Evolutionary conservation across 2,113 vertebrate species (phyloP).

Genomic region (Calidris pugnax): DNA sequence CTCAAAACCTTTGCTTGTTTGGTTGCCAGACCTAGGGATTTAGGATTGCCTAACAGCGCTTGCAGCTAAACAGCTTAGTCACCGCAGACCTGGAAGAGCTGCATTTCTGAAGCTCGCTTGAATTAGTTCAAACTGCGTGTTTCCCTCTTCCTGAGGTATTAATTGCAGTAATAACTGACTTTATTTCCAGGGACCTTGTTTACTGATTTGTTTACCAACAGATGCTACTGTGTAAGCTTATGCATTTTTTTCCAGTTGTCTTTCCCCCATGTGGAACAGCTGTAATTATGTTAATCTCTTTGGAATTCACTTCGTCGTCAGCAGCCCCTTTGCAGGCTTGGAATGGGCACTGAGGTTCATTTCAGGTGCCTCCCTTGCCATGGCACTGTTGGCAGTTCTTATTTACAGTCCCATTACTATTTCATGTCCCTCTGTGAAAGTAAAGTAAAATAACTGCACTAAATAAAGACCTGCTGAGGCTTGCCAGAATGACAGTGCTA

Average conservation of each 20-base stretch:
- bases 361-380: not conserved
- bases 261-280: not conserved
- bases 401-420: not conserved
- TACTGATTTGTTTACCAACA: not conserved
- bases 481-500: not conserved
- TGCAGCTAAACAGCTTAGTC: constrained; percentile 56
- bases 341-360: not conserved
- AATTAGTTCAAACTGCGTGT: not conserved
- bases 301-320: not conserved
- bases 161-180: not conserved
- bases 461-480: constrained; percentile 9
- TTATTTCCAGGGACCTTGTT: not conserved
- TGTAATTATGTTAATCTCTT: not conserved
- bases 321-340: not conserved
- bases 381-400: not conserved
- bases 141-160: not conserved
- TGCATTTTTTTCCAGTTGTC: not conserved
- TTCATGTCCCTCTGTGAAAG: not conserved
- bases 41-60: not conserved
- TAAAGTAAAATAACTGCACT: not conserved
- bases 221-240: not conserved
- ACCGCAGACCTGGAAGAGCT: constrained; percentile 34
- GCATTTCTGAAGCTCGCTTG: not conserved
- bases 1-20: not conserved
- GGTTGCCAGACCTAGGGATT: not conserved